Percentiles rank a stretch among this genome's conserved stretches.
These are phyloP conservation scores for Zaprionus vittiger DNA, from an alignment of 1,140 invertebrate genomes.

Conservation along the genomic window DNA sequence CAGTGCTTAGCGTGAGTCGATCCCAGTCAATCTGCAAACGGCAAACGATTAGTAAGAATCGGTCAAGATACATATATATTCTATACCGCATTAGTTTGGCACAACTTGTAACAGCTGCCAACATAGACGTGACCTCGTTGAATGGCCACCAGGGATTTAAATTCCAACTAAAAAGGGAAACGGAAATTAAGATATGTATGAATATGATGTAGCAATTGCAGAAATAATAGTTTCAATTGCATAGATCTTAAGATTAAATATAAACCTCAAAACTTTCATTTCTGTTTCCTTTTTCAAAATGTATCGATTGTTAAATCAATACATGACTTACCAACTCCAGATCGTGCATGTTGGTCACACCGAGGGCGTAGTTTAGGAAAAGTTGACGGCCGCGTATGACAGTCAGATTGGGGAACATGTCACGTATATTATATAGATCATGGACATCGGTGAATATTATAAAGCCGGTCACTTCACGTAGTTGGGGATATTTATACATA, in stretches of 20 bases:
- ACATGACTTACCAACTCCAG: conserved; percentile 58
- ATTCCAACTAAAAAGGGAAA: conserved; percentile 65
- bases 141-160: conserved; percentile 68
- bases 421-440: conserved; percentile 90
- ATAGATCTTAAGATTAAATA: background rate
- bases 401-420: conserved; percentile 96
- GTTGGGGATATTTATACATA: conserved; percentile 49
- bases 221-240: background rate
- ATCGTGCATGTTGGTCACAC: conserved; percentile 85
- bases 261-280: background rate
- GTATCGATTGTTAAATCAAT: background rate
- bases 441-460: conserved; percentile 88
- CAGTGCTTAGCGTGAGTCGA: conserved; percentile 66
- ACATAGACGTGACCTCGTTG: conserved; percentile 76
- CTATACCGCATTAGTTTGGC: conserved; percentile 62
- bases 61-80: background rate
- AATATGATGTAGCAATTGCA: too few species aligned
- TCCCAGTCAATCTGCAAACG: conserved; percentile 67
- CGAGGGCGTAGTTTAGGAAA: conserved; percentile 95
- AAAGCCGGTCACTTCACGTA: conserved; percentile 87
- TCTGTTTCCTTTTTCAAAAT: background rate
- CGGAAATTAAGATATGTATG: background rate
- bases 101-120: conserved; percentile 67
- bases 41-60: background rate
- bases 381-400: conserved; percentile 96